Base-by-base conservation (phyloP, 2,797 vertebrate species). In the Mus spretus region DNA sequence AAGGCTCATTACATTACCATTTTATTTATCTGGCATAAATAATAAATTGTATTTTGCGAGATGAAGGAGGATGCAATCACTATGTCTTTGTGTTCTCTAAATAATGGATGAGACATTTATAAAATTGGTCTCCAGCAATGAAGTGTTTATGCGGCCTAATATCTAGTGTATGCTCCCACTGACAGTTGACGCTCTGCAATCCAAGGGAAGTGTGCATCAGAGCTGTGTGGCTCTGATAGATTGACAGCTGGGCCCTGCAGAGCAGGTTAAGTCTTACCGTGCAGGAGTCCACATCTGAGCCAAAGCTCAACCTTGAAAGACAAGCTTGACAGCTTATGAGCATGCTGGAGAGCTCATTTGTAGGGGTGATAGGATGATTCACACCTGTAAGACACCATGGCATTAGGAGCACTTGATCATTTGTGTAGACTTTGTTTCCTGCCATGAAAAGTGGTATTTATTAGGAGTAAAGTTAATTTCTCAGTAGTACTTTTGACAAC, bases 261-360 rank as follows among this genome's bases (percentile, higher is more conserved):
- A 90, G 55, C 44, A 86, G 22, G 78, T 95, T 90, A 92, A 92
- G 79, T 95, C 70, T 53, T 75, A 83, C 6, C 40, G 3, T 7
- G 6, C 44, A 83, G 57, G 20, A 92, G 84, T 55, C 80, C 50
- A 86, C 37, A 83, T 57, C 7, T 47, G 57, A 95, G 85, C 44
- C 82, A 72, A 80, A 96, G 57, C 84, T 74, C 96, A 91, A 96
- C 57, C 82, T 57, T 74, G 70, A 91, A 91, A 95, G 89, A 91
- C 37, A 93, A 79, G 91, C 83, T 75, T 90, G 95, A 92, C 78
- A 95, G 17, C 77, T 90, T 67, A 65, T 6, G 63, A 91, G 87
- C 92, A 84, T 26, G 53, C 34, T 83, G 37, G 37, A 88, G 90
- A 90, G 65, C 28, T 89, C 82, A 86, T 83, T 95, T 85, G 24